phyloP scores from a whole-genome alignment of 2,113 vertebrate genomes.

The Siniperca chuatsi region DNA sequence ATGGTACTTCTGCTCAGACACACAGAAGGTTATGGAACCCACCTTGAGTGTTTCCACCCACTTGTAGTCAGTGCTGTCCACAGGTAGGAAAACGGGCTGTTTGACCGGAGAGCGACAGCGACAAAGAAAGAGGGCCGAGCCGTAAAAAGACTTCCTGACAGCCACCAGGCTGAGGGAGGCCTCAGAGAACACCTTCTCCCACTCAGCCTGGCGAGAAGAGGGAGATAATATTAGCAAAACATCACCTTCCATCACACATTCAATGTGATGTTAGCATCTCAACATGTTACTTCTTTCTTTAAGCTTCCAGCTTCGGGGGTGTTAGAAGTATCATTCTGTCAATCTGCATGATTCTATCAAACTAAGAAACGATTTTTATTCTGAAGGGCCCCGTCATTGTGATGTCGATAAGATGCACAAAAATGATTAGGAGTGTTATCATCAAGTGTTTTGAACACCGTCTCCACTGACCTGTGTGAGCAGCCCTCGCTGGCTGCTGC shows the following conservation, averaged over 20 bases:
- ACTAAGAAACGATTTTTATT: neutral
- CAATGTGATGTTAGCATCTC: neutral
- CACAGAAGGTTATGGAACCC: neutral
- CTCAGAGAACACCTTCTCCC: conserved; percentile 87
- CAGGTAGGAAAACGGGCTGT: conserved; percentile 83
- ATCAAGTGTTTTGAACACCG: neutral
- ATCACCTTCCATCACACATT: neutral
- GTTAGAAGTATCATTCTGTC: neutral
- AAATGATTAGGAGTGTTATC: neutral
- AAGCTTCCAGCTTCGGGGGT: neutral
- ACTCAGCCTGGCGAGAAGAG: conserved; percentile 84
- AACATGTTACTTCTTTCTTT: neutral
- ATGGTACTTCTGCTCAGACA: neutral
- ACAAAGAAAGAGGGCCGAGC: conserved; percentile 91
- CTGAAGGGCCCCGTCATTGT: neutral
- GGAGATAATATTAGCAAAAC: neutral
- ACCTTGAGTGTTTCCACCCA: conserved; percentile 97
- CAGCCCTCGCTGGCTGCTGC: conserved; percentile 78
- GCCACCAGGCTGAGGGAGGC: conserved; percentile 84
- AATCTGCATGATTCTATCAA: neutral
- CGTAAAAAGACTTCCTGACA: conserved; percentile 91
- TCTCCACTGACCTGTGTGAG: conserved; percentile 87
- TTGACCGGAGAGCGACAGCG: conserved; percentile 73
- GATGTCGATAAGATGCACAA: neutral
- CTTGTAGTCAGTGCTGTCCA: conserved; percentile 87